phyloP scores from a whole-genome alignment of 2,888 invertebrate genomes.

The Cantharis nigra region DNA sequence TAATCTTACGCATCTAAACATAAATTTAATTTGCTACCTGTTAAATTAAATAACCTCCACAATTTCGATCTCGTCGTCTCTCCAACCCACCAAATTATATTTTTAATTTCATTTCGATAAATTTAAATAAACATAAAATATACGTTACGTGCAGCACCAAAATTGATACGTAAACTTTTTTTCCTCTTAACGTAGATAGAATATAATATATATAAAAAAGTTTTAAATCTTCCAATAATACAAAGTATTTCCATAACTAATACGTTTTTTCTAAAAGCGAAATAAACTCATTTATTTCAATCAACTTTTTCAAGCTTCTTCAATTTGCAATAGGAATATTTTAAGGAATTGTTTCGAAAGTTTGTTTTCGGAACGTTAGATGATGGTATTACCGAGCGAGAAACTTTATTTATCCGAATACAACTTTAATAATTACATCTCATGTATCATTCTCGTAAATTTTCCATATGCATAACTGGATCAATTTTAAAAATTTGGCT shows the following conservation, averaged over 20 bases:
- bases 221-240: slow-evolving; percentile 18
- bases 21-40: neutral
- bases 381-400: neutral
- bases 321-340: slow-evolving; percentile 7
- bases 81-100: neutral
- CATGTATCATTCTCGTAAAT: neutral
- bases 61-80: neutral
- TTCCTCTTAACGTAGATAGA: slow-evolving; percentile 11
- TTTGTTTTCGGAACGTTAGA: neutral
- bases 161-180: slow-evolving; percentile 17
- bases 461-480: too few species aligned
- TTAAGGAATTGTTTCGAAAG: neutral
- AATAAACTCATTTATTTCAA: slow-evolving; percentile 17
- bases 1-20: neutral
- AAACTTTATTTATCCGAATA: neutral
- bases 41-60: neutral
- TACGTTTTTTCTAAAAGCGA: slow-evolving; percentile 13
- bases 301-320: slow-evolving; percentile 7
- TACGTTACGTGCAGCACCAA: neutral
- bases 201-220: slow-evolving; percentile 14
- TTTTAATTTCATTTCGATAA: neutral
- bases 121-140: neutral
- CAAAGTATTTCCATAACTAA: slow-evolving; percentile 19
- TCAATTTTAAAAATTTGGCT: too few species aligned
- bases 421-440: neutral